phyloP scores from a whole-genome alignment of 2,888 invertebrate genomes.

The Leptogaster cylindrica region DNA sequence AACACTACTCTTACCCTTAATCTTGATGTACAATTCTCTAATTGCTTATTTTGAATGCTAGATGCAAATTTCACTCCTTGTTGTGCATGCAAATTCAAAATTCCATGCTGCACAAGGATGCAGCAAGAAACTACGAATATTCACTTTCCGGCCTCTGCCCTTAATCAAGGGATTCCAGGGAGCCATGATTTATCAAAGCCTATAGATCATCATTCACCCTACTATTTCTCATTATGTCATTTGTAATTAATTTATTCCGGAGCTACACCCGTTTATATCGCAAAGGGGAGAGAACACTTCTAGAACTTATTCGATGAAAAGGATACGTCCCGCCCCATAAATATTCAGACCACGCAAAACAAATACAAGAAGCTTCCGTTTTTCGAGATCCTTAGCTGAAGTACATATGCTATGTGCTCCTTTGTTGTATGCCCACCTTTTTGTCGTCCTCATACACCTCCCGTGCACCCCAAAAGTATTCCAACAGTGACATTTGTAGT shows the following conservation, averaged over 20 bases:
- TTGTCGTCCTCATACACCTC: neutral
- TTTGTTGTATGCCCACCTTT: neutral
- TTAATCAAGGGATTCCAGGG: constrained; percentile 22
- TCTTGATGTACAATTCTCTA: no score
- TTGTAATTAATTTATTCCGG: constrained; percentile 39
- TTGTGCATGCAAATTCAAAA: no score
- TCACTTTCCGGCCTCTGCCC: neutral
- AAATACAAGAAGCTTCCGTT: constrained; percentile 37
- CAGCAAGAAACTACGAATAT: no score
- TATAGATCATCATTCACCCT: constrained; percentile 36
- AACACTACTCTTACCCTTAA: no score
- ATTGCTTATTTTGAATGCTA: no score
- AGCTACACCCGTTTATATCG: constrained; percentile 5
- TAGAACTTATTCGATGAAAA: constrained; percentile 24
- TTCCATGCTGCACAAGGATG: no score
- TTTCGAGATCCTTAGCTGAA: constrained; percentile 31
- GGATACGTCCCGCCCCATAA: constrained; percentile 33
- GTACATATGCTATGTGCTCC: neutral
- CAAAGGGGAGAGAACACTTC: constrained; percentile 19
- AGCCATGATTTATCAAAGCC: constrained; percentile 21
- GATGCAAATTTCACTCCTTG: no score
- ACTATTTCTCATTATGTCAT: constrained; percentile 42
- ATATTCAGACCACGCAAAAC: constrained; percentile 43
- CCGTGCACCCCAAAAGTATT: constrained; percentile 4
- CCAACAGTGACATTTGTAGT: constrained; percentile 32